Base-by-base conservation (phyloP, 1,140 invertebrate genomes). In the Drosophila tropicalis region DNA sequence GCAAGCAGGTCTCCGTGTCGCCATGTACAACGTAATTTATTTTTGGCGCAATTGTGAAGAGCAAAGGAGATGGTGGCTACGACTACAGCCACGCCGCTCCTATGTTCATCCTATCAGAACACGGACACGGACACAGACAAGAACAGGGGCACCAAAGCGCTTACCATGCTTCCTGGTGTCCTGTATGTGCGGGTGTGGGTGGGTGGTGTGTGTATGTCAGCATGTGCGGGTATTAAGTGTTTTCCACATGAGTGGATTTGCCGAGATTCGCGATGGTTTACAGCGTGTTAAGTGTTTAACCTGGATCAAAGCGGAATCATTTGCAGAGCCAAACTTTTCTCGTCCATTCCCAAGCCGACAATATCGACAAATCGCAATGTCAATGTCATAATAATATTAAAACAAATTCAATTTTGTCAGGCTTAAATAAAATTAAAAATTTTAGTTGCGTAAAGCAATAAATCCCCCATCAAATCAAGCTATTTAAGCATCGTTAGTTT, bases 211-310 rank as follows among this genome's bases (percentile, higher is more conserved):
- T 54, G 47, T 65, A 25, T 36, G 47, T 57, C 54, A 29, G 17
- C 64, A 58, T 79, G 70, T 76, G 70, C 56, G 72, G 64, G 71
- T 47, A 78, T 78, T 74, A 78, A 81, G 78, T 81, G 78, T 68
- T 68, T 81, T 81, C 71, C 71, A 78, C 78, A 78, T 81, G 78
- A 78, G 78, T 81, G 78, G 78, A 75, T 81, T 79, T 81, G 56
- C 78, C 67, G 75, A 78, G 78, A 80, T 81, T 78, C 76, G 67
- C 75, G 78, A 67, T 64, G 74, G 74, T 78, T 80, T 72, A 80
- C 78, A 75, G 70, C 70, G 76, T 78, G 78, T 81, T 81, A 81
- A 72, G 67, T 78, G 78, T 81, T 81, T 78, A 81, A 78, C 75
- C 68, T 81, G 78, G 71, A 78, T 81, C 78, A 81, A 81, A 81